A percentile compares a stretch with the other conserved stretches of the same genome.
phyloP scores from a whole-genome alignment of 2,888 invertebrate genomes.

The Sialis fuliginosa region DNA sequence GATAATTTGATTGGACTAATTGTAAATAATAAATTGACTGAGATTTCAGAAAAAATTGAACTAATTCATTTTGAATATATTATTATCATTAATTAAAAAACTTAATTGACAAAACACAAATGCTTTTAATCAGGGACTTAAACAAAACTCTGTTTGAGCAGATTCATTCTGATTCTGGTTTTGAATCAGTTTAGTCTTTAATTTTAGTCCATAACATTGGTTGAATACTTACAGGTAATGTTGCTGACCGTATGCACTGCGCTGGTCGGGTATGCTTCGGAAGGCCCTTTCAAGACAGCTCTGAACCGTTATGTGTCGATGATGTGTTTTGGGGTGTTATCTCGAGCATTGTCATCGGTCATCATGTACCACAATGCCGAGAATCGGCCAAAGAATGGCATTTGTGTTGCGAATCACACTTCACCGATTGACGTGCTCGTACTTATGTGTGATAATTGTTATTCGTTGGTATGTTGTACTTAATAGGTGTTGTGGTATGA shows the following conservation, averaged over 20 bases:
- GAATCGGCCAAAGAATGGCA: slow-evolving; percentile 64
- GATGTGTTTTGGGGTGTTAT: slow-evolving; percentile 84
- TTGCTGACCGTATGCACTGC: slow-evolving; percentile 77
- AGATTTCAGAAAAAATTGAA: too few species aligned
- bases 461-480: slow-evolving; percentile 74
- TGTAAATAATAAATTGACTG: too few species aligned
- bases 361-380: slow-evolving; percentile 74
- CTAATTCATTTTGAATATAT: too few species aligned
- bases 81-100: too few species aligned
- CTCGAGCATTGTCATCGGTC: slow-evolving; percentile 79
- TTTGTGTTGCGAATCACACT: slow-evolving; percentile 98
- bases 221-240: slow-evolving; percentile 46
- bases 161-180: too few species aligned
- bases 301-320: slow-evolving; percentile 66
- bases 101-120: too few species aligned
- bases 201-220: too few species aligned
- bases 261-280: slow-evolving; percentile 66
- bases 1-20: too few species aligned
- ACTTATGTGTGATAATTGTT: slow-evolving; percentile 91
- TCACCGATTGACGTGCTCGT: slow-evolving; percentile 96
- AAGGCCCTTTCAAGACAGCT: slow-evolving; percentile 57
- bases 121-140: too few species aligned
- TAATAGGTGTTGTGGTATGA: background rate
- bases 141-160: too few species aligned
- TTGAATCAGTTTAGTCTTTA: too few species aligned